A percentile compares a stretch with the other conserved stretches of the same genome.
Evolutionary conservation across 2,888 invertebrate genomes (phyloP).

Genomic region (Drosophila austrosaltans): DNA sequence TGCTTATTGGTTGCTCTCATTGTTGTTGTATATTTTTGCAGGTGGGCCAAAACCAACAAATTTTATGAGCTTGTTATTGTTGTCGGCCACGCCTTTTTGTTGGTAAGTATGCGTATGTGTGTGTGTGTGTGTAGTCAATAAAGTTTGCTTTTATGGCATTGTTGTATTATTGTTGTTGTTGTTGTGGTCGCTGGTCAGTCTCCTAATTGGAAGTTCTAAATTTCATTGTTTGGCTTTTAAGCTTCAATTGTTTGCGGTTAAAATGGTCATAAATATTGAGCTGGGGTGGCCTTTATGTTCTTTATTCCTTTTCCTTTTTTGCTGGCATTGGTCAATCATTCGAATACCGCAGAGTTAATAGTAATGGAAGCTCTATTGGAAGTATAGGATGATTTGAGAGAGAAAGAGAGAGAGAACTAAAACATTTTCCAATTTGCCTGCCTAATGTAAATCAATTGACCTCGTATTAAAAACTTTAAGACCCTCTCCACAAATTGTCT

Average conservation of each 20-base stretch:
- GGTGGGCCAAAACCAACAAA: conserved; percentile 50
- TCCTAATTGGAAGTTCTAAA: conserved; percentile 79
- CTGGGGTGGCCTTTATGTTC: conserved; percentile 19
- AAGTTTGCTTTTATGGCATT: conserved; percentile 68
- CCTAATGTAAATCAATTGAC: conserved; percentile 74
- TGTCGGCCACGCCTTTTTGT: conserved; percentile 66
- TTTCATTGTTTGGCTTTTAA: conserved; percentile 79
- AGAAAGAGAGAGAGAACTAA: neutral
- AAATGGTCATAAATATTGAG: conserved; percentile 74
- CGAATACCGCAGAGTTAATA: conserved; percentile 23
- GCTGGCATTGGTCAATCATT: conserved; percentile 58
- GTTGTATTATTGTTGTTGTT: conserved; percentile 21
- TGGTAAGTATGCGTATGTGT: conserved; percentile 21
- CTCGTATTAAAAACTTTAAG: conserved; percentile 75
- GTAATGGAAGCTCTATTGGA: neutral
- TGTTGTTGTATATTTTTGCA: conserved; percentile 37
- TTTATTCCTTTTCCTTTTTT: conserved; percentile 10
- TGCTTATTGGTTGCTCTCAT: conserved; percentile 61
- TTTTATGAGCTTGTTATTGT: conserved; percentile 74
- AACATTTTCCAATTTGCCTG: conserved; percentile 49
- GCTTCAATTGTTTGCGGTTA: conserved; percentile 78
- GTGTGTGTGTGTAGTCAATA: conserved; percentile 54
- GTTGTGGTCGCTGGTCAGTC: conserved; percentile 47
- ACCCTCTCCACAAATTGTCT: conserved; percentile 74
- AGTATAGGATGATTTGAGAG: neutral